A percentile compares a stretch with the other conserved stretches of the same genome.
Conservation (phyloP, 2,113 vertebrate species). For the Gavialis gangeticus region DNA sequence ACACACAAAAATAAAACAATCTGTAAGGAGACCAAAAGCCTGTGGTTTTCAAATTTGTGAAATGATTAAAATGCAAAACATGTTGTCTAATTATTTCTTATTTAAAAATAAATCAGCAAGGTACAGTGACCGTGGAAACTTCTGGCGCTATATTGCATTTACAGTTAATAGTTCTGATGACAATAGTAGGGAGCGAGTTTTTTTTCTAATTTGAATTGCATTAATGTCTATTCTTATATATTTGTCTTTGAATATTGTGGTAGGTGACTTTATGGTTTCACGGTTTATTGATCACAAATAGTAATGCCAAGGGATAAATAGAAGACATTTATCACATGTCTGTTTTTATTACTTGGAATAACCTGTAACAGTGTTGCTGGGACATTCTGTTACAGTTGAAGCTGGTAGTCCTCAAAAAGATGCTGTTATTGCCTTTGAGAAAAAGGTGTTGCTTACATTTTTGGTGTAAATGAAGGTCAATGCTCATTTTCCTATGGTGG, state of each 20-base stretch:
- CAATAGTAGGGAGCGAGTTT: not conserved
- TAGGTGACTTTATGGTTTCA: not conserved
- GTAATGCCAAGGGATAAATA: not conserved
- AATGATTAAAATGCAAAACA: not conserved
- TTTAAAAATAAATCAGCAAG: not conserved
- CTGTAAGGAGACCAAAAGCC: not conserved
- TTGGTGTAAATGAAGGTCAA: not conserved
- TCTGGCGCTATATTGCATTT: not conserved
- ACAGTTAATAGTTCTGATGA: not conserved
- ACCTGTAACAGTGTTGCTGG: not conserved
- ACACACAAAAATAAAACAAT: not conserved
- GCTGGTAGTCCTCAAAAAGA: not conserved
- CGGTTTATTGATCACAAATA: conserved; percentile 8
- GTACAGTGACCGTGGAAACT: not conserved
- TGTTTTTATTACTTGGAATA: not conserved
- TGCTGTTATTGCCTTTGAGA: not conserved
- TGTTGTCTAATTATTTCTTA: not conserved
- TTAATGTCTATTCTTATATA: not conserved
- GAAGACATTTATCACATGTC: not conserved
- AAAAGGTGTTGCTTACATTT: not conserved
- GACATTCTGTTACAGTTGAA: not conserved
- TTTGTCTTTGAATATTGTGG: not conserved
- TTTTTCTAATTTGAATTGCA: not conserved
- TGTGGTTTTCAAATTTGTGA: not conserved
- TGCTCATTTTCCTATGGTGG: not conserved